Conservation (phyloP, 2,113 vertebrate genomes). For the Poicephalus gulielmi region DNA sequence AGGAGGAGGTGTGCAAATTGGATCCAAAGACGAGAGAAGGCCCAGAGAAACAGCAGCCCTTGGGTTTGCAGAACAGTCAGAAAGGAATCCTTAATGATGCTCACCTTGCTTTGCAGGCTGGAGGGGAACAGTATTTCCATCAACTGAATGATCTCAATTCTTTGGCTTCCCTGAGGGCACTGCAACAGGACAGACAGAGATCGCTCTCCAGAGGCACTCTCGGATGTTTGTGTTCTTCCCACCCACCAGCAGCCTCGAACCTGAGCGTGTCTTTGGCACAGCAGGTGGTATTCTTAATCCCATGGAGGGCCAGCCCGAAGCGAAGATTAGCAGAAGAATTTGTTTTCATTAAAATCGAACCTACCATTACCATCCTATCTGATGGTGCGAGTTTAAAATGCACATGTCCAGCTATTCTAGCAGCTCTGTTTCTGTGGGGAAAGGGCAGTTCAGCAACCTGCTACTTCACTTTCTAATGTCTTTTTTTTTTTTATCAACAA, state of each 20-base stretch:
- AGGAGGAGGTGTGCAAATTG: not conserved
- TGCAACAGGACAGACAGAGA: not conserved
- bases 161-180: slow-evolving; percentile 28
- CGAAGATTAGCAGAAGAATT: slow-evolving; percentile 57
- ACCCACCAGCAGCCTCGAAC: slow-evolving; percentile 26
- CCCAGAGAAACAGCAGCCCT: slow-evolving; percentile 12
- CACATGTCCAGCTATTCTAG: not conserved
- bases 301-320: slow-evolving; percentile 23
- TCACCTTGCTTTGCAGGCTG: slow-evolving; percentile 14
- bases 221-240: slow-evolving; percentile 7
- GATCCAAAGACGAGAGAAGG: slow-evolving; percentile 5
- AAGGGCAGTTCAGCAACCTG: slow-evolving; percentile 15
- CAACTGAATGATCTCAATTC: slow-evolving; percentile 3
- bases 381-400: not conserved
- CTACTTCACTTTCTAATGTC: slow-evolving; percentile 1
- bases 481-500: not conserved
- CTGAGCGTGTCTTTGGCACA: slow-evolving; percentile 48
- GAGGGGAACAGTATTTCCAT: slow-evolving; percentile 43
- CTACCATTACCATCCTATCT: not conserved
- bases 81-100: slow-evolving; percentile 21
- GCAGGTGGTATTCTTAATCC: slow-evolving; percentile 56
- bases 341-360: slow-evolving; percentile 61
- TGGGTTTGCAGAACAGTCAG: not conserved
- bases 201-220: not conserved
- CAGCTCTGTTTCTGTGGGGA: not conserved